A percentile compares a stretch with the other conserved stretches of the same genome.
Evolutionary conservation across 2,888 invertebrate species (phyloP).

Genomic region (Acrobasis suavella): DNA sequence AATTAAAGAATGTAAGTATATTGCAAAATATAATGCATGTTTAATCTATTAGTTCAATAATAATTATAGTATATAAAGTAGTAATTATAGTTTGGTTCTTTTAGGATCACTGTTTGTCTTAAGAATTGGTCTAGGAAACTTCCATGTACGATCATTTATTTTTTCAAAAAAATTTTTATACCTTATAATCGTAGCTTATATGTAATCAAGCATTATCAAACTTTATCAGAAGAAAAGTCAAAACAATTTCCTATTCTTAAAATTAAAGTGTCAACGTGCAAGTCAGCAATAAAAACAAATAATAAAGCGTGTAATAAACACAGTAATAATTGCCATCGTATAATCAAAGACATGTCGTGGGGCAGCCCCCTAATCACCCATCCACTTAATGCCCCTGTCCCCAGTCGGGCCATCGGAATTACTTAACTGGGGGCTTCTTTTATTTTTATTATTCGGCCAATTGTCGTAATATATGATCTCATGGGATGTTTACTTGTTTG

Average conservation of each 20-base stretch:
- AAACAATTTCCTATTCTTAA: neutral
- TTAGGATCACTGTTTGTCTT: too few species aligned
- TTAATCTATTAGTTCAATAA: too few species aligned
- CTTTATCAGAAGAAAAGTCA: neutral
- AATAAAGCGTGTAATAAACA: conserved; percentile 16
- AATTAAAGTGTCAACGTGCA: neutral
- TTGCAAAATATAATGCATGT: too few species aligned
- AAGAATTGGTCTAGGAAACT: too few species aligned
- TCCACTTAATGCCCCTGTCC: conserved; percentile 55
- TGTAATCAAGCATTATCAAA: too few species aligned
- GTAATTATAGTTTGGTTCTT: too few species aligned
- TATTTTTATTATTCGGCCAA: conserved; percentile 71
- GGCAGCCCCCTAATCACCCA: conserved; percentile 52
- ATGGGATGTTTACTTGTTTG: conserved; percentile 26
- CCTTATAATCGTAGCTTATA: too few species aligned
- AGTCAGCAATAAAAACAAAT: conserved; percentile 9
- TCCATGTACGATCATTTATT: too few species aligned
- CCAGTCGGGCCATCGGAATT: conserved; percentile 56
- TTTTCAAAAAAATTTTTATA: too few species aligned
- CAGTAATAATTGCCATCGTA: conserved; percentile 18
- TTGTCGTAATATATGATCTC: conserved; percentile 42
- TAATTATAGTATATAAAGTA: too few species aligned
- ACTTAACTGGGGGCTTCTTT: conserved; percentile 62
- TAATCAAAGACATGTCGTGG: conserved; percentile 20
- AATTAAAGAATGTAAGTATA: too few species aligned